phyloP scores from a whole-genome alignment of 2,888 invertebrate species.

The Dicyrtomina minuta region DNA sequence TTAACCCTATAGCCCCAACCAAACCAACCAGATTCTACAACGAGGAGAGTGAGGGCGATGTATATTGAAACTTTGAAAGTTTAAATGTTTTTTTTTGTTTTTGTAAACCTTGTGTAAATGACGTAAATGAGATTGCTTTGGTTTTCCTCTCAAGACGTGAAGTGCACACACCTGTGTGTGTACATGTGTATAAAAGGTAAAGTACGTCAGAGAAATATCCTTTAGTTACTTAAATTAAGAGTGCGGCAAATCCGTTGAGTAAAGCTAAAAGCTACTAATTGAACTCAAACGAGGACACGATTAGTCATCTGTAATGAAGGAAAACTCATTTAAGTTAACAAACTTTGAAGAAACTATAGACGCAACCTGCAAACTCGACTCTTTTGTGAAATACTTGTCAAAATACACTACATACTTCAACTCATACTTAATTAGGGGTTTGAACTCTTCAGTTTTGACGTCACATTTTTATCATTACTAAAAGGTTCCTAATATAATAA shows the following conservation, averaged over 20 bases:
- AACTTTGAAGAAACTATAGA: not conserved
- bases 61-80: too few relatives aligned
- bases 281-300: slow-evolving; percentile 9
- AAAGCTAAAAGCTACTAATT: slow-evolving; percentile 27
- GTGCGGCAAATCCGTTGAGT: slow-evolving; percentile 14
- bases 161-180: too few relatives aligned
- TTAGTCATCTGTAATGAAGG: slow-evolving; percentile 4
- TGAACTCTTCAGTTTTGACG: not conserved
- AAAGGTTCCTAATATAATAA: not conserved
- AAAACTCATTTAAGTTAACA: slow-evolving; percentile 18
- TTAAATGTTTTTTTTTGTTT: too few relatives aligned
- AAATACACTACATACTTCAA: too few relatives aligned
- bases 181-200: too few relatives aligned
- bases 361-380: not conserved
- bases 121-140: not conserved
- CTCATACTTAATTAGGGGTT: slow-evolving; percentile 17
- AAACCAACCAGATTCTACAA: too few relatives aligned
- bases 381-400: slow-evolving; percentile 30
- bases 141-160: not conserved
- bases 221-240: not conserved
- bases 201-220: not conserved
- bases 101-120: not conserved
- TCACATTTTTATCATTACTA: not conserved
- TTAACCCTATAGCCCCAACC: too few relatives aligned
- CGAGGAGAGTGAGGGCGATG: too few relatives aligned